Evolutionary conservation across 2,888 invertebrate species (phyloP), one percentile per base, ranked within the genome.

Genomic region (Dicyrtomina minuta): DNA sequence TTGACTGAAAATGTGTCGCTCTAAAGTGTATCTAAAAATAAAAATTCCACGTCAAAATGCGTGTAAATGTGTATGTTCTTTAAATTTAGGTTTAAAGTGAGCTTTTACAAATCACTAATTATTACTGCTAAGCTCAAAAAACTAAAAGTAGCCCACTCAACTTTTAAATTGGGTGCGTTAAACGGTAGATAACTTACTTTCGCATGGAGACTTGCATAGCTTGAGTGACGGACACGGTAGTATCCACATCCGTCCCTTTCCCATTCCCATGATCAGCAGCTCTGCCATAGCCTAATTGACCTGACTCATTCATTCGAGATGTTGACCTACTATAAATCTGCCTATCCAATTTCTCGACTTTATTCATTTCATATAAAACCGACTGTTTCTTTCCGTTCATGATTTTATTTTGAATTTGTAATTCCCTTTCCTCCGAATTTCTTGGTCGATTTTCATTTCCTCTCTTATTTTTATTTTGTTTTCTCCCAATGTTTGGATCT

Each of bases 1-100:
- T 81, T 96, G 94, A 80, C 96, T 93, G 82, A 96, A 95, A 79
- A 96, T 91, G 80, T 93, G 91, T 70, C 94, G 85, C 82, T 96
- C 95, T 80, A 93, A 87, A 79, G 94, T 92, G 82, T 94, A 95
- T 80, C 94, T 84, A 72, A 44, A 74, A 64, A 61, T 44, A 33
- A 59, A 53, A 13, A 49, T n/a, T n/a, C n/a, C n/a, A n/a, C n/a
- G n/a, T n/a, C n/a, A n/a, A n/a, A n/a, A n/a, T n/a, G n/a, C n/a
- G n/a, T n/a, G n/a, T n/a, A n/a, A n/a, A n/a, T n/a, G n/a, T n/a
- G n/a, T n/a, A n/a, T n/a, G n/a, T n/a, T n/a, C n/a, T n/a, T n/a
- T n/a, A n/a, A n/a, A n/a, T n/a, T n/a, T n/a, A n/a, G n/a, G n/a
- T n/a, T n/a, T n/a, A n/a, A n/a, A n/a, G n/a, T n/a, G n/a, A n/a